Base-by-base conservation (phyloP, 2,797 vertebrate genomes). In the Lerista edwardsae region DNA sequence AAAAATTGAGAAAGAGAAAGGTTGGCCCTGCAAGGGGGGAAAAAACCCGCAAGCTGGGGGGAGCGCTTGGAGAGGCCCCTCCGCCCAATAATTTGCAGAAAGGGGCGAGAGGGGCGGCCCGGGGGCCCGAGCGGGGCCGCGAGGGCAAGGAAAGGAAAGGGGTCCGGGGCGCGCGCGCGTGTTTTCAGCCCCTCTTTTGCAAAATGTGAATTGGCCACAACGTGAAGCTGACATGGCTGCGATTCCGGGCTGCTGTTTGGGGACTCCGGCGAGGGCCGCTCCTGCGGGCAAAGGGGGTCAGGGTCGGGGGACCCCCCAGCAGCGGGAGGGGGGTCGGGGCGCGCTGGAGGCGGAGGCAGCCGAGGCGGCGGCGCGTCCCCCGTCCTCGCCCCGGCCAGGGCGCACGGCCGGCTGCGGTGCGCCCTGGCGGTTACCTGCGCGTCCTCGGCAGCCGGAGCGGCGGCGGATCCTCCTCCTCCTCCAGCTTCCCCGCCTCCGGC, bases 221-320 rank as follows among this genome's bases (percentile, higher is more conserved):
- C n/a, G n/a, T n/a, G n/a, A n/a, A 93, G 91, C 89, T 91, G 93
- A 88, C 94, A 94, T 94, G 95, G 95, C 94, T 91, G 94, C 94
- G n/a, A n/a, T n/a, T 93, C 82, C 83, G 90, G 89, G 86, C 88
- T 90, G 95, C 95, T 17, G 34, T 23, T 36, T 39, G 67, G 67
- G 39, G 34, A 69, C 17, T 23, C 67, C 34, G 34, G 11, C 67
- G 34, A 39, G 67, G 67, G 67, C 67, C 67, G 67, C 67, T 69
- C 86, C 87, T 80, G 87, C 83, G 90, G 90, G 89, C 29, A 19
- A n/a, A n/a, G n/a, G n/a, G n/a, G n/a, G n/a, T n/a, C n/a, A n/a
- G n/a, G n/a, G n/a, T n/a, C n/a, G n/a, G n/a, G n/a, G n/a, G n/a
- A n/a, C 4, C 41, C 87, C 83, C 86, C 84, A 83, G 84, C 84